Evolutionary conservation across 2,113 vertebrate species (phyloP).

Genomic region (Myrmecobius fasciatus): DNA sequence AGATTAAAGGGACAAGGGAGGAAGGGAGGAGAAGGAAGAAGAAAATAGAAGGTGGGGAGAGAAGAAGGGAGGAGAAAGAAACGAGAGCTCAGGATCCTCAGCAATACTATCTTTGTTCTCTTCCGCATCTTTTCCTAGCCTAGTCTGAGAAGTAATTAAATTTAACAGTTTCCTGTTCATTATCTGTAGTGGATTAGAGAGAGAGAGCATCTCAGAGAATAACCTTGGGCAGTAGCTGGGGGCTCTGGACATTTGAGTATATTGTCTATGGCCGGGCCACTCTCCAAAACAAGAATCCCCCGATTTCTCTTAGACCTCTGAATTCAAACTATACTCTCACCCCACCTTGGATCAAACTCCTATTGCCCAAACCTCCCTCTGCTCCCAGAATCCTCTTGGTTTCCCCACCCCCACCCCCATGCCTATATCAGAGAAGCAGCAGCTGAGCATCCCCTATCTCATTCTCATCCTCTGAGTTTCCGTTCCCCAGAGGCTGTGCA

Average conservation of each 20-base stretch:
- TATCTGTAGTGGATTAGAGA: neutral
- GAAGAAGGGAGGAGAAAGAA: neutral
- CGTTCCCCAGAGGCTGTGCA: constrained; percentile 79
- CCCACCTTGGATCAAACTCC: neutral
- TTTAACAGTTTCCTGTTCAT: neutral
- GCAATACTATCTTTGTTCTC: neutral
- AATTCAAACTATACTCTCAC: neutral
- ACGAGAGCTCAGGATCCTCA: neutral
- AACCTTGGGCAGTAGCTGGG: too few relatives aligned
- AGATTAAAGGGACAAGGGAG: neutral
- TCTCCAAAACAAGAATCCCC: neutral
- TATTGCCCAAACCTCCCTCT: neutral
- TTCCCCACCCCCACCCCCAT: constrained; percentile 1
- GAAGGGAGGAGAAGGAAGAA: neutral
- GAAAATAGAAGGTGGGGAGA: neutral
- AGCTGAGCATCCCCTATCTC: constrained; percentile 73
- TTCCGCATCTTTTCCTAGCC: neutral
- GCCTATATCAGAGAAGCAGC: constrained; percentile 58
- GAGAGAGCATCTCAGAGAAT: neutral
- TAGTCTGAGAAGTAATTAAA: neutral
- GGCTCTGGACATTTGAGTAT: neutral
- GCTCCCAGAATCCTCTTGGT: constrained; percentile 12
- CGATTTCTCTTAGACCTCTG: neutral
- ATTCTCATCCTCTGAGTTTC: constrained; percentile 78
- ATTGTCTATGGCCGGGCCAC: neutral